Evolutionary conservation across 2,888 invertebrate genomes (phyloP).

Genomic region (Ophion ellenae): DNA sequence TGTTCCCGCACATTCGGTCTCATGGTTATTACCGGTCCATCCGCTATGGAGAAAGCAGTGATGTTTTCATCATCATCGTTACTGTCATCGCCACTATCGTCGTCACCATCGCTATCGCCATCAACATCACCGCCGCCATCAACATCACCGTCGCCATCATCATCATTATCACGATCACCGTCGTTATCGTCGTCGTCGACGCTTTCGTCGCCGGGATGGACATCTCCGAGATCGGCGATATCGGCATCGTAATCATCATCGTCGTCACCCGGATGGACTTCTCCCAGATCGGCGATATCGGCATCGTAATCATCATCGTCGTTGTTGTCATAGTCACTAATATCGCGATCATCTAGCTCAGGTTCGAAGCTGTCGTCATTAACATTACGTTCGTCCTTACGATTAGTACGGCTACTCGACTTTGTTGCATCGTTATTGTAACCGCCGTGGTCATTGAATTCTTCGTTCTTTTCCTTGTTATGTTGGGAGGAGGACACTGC

Average conservation of each 20-base stretch:
- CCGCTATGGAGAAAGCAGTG: conserved; percentile 21
- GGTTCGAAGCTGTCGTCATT: not conserved
- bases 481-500: conserved; percentile 14
- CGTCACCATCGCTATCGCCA: not conserved
- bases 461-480: not conserved
- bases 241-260: conserved; percentile 19
- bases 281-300: too few species aligned
- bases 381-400: conserved; percentile 3
- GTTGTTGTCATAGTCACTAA: not conserved
- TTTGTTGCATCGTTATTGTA: conserved; percentile 5
- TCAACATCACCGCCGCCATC: not conserved
- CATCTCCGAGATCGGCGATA: conserved; percentile 25
- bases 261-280: too few species aligned
- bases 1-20: conserved; percentile 40
- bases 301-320: too few species aligned
- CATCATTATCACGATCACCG: not conserved
- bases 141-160: not conserved
- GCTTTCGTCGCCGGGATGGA: not conserved
- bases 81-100: not conserved
- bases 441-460: not conserved
- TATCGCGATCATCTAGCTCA: conserved; percentile 19
- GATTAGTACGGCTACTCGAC: conserved; percentile 6
- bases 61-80: conserved; percentile 25
- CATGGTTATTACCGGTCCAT: conserved; percentile 38
- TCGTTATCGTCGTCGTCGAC: not conserved